Evolutionary conservation across 2,888 invertebrate genomes (phyloP), one percentile per base, ranked within the genome.

Genomic region (Yponomeuta cagnagella): DNA sequence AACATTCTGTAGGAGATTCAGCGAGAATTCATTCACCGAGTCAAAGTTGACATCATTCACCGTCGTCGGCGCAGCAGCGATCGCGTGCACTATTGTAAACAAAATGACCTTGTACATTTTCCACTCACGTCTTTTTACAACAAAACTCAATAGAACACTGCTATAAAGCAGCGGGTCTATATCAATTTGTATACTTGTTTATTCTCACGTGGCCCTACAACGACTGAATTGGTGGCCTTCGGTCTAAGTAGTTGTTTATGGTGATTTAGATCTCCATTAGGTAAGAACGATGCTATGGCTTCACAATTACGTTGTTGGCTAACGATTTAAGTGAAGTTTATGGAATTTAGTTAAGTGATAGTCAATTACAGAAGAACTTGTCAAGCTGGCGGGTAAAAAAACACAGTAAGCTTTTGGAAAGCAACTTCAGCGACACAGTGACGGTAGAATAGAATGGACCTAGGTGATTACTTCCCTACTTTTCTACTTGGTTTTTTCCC

Each of bases 1-100:
- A 2, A 86, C 84, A 70, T 90, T 87, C 73, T 89, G 86, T 2
- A 92, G 77, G 30, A 92, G 75, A 72, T 83, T 82, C 10, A 90
- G 75, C 0, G 90, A 82, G 74, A 92, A 92, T 71, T 85, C 79
- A 72, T 90, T 92, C 1, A 90, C 77, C 0, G 85, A 80, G 2
- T 79, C 74, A 69, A 87, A 88, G 75, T 87, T 82, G 58, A 77
- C 10, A 52, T 78, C 72, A 15, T 82, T 75, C 64, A 78, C 77
- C 0, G 79, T 76, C 1, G 90, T 76, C 1, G 90, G 83, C 30
- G 88, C 85, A 65, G 86, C 81, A 68, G 79, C 73, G 4, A 80
- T 85, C 30, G 84, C 72, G 74, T 80, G 79, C 63, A 83, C 74
- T 68, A 86, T 76, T 71, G 79, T 73, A 48, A 79, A 74, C 31